These are phyloP conservation scores for Portevinia maculata DNA, from an alignment of 2,888 invertebrate genomes.

Conservation along the genomic window DNA sequence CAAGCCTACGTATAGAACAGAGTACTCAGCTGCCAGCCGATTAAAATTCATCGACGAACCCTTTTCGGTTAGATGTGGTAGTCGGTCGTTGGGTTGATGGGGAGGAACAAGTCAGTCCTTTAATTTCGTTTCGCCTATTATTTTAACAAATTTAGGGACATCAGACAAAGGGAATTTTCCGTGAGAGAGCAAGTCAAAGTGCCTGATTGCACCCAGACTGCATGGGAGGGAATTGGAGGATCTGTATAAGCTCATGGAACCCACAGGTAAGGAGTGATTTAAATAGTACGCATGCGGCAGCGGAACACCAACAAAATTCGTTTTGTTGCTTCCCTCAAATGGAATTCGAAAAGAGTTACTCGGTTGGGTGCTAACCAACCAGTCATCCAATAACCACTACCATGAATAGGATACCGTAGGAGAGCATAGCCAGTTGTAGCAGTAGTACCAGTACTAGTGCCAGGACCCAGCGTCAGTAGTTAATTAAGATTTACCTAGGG, in stretches of 20 bases:
- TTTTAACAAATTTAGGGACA: constrained; percentile 60
- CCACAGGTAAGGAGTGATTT: constrained; percentile 52
- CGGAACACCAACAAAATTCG: constrained; percentile 60
- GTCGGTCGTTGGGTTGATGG: neutral
- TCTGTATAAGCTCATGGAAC: neutral
- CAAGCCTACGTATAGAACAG: neutral
- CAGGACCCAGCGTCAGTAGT: constrained; percentile 61
- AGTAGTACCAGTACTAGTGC: constrained; percentile 27
- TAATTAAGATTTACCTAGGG: constrained; percentile 69
- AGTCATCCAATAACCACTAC: constrained; percentile 58
- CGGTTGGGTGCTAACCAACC: constrained; percentile 65
- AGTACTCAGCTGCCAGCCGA: constrained; percentile 12
- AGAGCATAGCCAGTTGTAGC: constrained; percentile 3
- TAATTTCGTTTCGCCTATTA: constrained; percentile 62
- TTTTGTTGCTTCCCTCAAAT: constrained; percentile 53
- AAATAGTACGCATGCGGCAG: constrained; percentile 70
- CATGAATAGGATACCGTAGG: constrained; percentile 12
- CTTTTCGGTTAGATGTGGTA: neutral
- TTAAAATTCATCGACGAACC: constrained; percentile 45
- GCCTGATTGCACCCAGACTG: constrained; percentile 54
- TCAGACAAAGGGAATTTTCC: constrained; percentile 54
- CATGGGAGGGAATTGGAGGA: neutral
- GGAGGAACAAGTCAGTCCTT: constrained; percentile 25
- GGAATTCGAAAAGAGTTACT: constrained; percentile 68
- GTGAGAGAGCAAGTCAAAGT: constrained; percentile 58